Evolutionary conservation across 2,113 vertebrate genomes (phyloP), one percentile per base, ranked within the genome.

Genomic region (Salvator merianae): DNA sequence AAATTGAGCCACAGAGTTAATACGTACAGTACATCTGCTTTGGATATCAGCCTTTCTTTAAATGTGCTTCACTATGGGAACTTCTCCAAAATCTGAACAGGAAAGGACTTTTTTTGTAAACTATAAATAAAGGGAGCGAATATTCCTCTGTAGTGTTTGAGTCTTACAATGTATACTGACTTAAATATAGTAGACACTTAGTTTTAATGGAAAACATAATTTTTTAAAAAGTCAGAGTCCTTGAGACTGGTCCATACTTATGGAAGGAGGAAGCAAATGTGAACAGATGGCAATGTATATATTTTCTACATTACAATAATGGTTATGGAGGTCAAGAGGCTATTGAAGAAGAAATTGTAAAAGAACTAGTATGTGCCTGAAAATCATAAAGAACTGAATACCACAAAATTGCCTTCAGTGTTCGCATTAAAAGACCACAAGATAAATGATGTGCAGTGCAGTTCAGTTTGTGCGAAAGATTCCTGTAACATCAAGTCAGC

Each of bases 391-490:
- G 88, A 91, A 91, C 66, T 90, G 87, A 94, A 91, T 90, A 91
- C 85, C 84, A 91, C 86, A 94, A 91, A 88, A 89, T 91, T 93
- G 92, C 93, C 88, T 90, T 91, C 93, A 93, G 92, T 92, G 86
- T 94, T 78, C 78, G 91, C 91, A 93, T 94, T 94, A 93, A 93
- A 93, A 86, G 87, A 94, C 92, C 93, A 93, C 91, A 89, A n/a
- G n/a, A n/a, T n/a, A n/a, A n/a, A n/a, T n/a, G n/a, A n/a, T n/a
- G n/a, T n/a, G n/a, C n/a, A n/a, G n/a, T n/a, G n/a, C n/a, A n/a
- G n/a, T n/a, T n/a, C n/a, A n/a, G n/a, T n/a, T n/a, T n/a, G n/a
- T n/a, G n/a, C n/a, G n/a, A n/a, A n/a, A n/a, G n/a, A n/a, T n/a
- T n/a, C n/a, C n/a, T n/a, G n/a, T n/a, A n/a, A n/a, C n/a, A n/a